Evolutionary conservation across 2,888 invertebrate genomes (phyloP).

Genomic region (Philereme transversata): DNA sequence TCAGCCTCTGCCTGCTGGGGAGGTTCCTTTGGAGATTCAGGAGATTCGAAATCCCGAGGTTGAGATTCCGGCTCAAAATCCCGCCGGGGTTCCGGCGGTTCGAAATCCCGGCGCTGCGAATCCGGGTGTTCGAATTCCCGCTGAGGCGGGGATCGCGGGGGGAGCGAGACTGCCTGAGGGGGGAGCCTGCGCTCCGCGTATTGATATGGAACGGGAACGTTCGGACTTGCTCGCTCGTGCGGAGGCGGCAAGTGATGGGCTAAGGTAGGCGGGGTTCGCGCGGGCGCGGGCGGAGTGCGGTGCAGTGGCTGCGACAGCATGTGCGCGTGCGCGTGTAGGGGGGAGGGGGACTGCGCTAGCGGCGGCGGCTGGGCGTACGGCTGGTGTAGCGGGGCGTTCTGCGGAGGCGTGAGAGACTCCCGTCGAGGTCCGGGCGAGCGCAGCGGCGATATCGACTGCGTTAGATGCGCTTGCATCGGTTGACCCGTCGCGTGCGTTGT

Average conservation of each 20-base stretch:
- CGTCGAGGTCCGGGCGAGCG: constrained; percentile 58
- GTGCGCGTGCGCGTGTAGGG: constrained; percentile 29
- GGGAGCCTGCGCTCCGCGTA: constrained; percentile 34
- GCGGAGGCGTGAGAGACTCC: constrained; percentile 19
- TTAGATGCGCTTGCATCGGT: constrained; percentile 38
- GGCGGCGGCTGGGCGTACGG: constrained; percentile 31
- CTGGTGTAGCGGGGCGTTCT: constrained; percentile 33
- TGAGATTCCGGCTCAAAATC: constrained; percentile 11
- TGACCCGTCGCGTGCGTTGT: constrained; percentile 14
- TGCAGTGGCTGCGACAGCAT: constrained; percentile 43
- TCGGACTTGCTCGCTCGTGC: constrained; percentile 37
- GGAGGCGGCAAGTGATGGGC: constrained; percentile 51
- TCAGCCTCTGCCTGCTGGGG: constrained; percentile 25
- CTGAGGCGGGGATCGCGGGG: constrained; percentile 27
- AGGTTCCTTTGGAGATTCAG: constrained; percentile 25
- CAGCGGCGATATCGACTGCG: constrained; percentile 49
- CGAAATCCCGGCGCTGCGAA: constrained; percentile 3
- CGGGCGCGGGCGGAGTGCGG: constrained; percentile 55
- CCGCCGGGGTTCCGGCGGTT: constrained; percentile 7
- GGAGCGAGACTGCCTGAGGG: no score
- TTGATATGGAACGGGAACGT: constrained; percentile 33
- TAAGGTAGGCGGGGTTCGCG: constrained; percentile 39
- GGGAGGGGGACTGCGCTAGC: constrained; percentile 33
- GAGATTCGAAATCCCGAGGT: constrained; percentile 7
- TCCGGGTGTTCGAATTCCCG: constrained; percentile 10